Evolutionary conservation across 2,113 vertebrate species (phyloP), one percentile per base, ranked within the genome.

Genomic region (Arizona elegans): DNA sequence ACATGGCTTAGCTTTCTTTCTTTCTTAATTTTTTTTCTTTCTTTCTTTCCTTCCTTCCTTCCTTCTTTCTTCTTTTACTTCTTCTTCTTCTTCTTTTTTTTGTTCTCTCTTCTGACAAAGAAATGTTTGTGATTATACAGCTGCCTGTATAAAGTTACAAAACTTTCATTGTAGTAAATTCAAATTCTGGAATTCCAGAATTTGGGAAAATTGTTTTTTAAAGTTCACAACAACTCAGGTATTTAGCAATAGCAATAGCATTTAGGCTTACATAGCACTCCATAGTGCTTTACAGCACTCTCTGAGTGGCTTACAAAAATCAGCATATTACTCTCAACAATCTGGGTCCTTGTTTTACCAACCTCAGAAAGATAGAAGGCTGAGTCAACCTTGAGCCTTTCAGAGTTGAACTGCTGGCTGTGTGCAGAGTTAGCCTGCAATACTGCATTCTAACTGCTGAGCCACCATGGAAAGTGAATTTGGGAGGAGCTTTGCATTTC

Each of bases 31-130:
- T 9, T 9, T 9, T 59, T 2, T 59, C 8, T 24, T 9, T 24
- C 8, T 59, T 10, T 24, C 10, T 26, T 29, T 12, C 29, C 0
- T 33, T 33, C 13, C 1, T 33, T 43, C 38, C 38, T 17, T 75
- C 0, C 1, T 2, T 59, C 2, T 24, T 29, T 11, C 1, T 62
- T 1, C 8, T 11, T 53, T 3, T 53, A 2, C 1, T 10, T 53
- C 1, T 53, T 53, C 11, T 53, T 10, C 1, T 10, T 53, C 1
- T 53, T 53, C 11, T 10, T 1, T 8, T 9, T 9, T 26, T 8
- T 24, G 1, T 29, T 75, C 15, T 75, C n/a, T 75, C 70, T 33
- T 75, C 15, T 75, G 70, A 38, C 70, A 75, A 75, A 75, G n/a
- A 75, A 75, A 33, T 75, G 2, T 19, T 75, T 75, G 70, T 75